Evolutionary conservation across 2,113 vertebrate genomes (phyloP), one percentile per base, ranked within the genome.

Genomic region (Carassius carassius): DNA sequence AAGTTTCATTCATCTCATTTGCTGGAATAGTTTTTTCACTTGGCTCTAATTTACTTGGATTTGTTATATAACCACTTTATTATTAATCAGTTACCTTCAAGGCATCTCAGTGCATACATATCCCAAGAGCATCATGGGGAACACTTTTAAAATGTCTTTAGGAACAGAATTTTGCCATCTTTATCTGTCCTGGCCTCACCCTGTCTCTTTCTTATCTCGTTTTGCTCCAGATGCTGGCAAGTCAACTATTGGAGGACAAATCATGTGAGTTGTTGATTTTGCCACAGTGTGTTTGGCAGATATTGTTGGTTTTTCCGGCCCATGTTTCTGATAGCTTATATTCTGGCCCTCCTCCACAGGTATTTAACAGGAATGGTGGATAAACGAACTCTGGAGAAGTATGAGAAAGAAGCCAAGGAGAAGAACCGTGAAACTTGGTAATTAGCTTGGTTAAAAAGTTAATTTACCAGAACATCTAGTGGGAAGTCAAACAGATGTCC

Each of bases 351-450:
- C 67, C 16, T 7, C 85, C 79, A 75, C 81, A 97, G 96, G 96
- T 97, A 96, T 92, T 93, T 97, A 91, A 97, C 96, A 17, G 96
- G 96, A 86, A 97, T 97, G 96, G 96, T 97, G 91, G 96, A 97
- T 86, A 97, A 97, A 93, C 93, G 96, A 88, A 97, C 96, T 85
- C 95, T 97, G 91, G 96, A 97, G 91, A 97, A 97, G 90, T 97
- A 97, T 6, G 96, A 97, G 92, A 94, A 96, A 92, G 96, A 97
- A 95, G 96, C 96, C 91, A 97, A 97, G 94, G 96, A 97, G 90
- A 97, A 97, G 92, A 97, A 97, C 94, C 96, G 96, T 95, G 96
- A 97, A 94, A 97, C 96, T 82, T 97, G 96, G 96, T 97, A 94
- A 89, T 47, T 70, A 37, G 23, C 16, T 29, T 19, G 19, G 74